These are phyloP conservation scores for Drosophila kanapiae DNA, from an alignment of 1,140 invertebrate genomes.

Conservation along the genomic window DNA sequence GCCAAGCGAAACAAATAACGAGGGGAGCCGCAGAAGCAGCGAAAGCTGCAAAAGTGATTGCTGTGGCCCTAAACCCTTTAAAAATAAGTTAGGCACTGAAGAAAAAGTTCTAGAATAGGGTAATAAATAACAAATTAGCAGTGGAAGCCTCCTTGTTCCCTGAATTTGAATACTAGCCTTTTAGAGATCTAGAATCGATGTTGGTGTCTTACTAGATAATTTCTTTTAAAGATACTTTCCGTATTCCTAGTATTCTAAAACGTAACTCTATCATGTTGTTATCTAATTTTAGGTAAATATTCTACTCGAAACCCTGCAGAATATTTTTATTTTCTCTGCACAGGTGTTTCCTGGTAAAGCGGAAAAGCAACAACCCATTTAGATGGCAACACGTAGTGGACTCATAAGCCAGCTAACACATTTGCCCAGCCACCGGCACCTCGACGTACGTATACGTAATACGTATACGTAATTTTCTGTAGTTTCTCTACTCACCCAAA, in stretches of 20 bases:
- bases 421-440: constrained; percentile 9
- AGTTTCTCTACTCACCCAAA: constrained; percentile 55
- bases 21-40: constrained; percentile 14
- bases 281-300: no score
- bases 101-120: background rate
- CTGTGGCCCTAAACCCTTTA: constrained; percentile 38
- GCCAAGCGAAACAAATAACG: constrained; percentile 61
- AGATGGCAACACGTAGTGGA: constrained; percentile 21
- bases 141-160: no score
- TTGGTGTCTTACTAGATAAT: no score
- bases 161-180: no score
- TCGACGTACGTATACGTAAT: constrained; percentile 13
- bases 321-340: background rate
- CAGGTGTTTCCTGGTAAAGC: background rate
- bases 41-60: constrained; percentile 38
- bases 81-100: constrained; percentile 19
- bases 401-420: constrained; percentile 38
- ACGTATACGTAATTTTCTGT: constrained; percentile 20
- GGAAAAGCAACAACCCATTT: constrained; percentile 14
- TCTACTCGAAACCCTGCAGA: no score
- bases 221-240: no score
- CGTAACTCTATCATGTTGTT: no score
- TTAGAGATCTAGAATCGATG: no score
- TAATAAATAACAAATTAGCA: no score
- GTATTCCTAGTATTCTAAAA: no score